phyloP scores from a whole-genome alignment of 1,140 invertebrate genomes.

The Conus betulinus region DNA sequence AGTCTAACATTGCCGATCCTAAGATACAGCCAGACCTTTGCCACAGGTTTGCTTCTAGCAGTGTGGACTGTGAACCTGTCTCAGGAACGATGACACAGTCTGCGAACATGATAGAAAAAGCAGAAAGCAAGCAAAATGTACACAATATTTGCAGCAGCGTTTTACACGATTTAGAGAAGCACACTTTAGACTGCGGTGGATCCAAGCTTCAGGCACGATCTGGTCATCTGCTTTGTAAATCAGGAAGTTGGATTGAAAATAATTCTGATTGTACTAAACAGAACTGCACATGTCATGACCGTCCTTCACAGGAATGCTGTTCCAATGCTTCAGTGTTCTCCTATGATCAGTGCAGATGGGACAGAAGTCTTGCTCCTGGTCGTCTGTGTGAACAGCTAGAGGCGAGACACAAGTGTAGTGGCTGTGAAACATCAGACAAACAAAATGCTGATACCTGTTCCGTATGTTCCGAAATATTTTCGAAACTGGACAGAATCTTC shows the following conservation, averaged over 20 bases:
- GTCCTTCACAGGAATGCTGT: neutral
- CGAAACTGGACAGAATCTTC: neutral
- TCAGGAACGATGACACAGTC: neutral
- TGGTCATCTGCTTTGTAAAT: neutral
- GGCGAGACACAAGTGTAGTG: neutral
- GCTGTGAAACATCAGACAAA: neutral
- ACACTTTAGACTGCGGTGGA: neutral
- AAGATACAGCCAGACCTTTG: neutral
- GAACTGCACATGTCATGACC: neutral
- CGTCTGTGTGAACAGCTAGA: neutral
- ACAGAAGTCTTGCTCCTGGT: neutral
- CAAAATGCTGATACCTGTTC: neutral
- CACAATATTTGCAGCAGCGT: neutral
- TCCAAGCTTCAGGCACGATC: neutral
- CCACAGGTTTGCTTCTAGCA: neutral
- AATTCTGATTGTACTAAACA: neutral
- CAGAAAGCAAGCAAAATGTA: neutral
- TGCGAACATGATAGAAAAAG: neutral
- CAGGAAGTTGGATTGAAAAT: neutral
- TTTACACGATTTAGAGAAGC: neutral
- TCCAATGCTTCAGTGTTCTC: neutral
- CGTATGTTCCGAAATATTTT: neutral
- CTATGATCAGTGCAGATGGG: neutral
- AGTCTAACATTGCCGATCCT: neutral
- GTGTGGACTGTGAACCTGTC: neutral